A percentile compares a stretch with the other conserved stretches of the same genome.
Conservation (phyloP, 2,888 invertebrate species). For the Anthophora plumipes region DNA sequence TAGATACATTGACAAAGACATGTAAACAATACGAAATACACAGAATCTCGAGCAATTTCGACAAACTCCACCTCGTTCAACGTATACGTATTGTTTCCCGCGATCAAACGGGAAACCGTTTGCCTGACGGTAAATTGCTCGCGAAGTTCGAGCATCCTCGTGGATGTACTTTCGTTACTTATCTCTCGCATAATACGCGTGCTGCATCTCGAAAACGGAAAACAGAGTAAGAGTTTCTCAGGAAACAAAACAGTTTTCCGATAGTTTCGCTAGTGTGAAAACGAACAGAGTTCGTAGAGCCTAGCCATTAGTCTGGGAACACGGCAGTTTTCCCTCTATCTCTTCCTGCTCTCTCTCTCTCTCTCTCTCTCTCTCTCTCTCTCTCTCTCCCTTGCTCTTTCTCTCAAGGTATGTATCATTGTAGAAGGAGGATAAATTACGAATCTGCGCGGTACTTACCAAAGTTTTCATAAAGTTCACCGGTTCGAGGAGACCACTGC, state of each 20-base stretch:
- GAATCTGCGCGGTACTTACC: constrained; percentile 65
- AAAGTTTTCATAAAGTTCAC: constrained; percentile 71
- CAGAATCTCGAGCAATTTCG: too few species aligned
- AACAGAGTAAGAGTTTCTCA: constrained; percentile 49
- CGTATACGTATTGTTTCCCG: neutral
- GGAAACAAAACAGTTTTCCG: constrained; percentile 70
- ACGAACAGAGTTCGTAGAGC: constrained; percentile 56
- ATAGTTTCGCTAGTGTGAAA: constrained; percentile 66
- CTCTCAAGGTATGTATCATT: constrained; percentile 56
- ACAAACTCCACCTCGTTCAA: neutral
- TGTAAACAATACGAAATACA: too few species aligned
- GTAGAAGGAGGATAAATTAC: constrained; percentile 58
- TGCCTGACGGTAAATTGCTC: constrained; percentile 8
- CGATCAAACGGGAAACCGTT: constrained; percentile 10
- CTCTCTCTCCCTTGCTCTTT: neutral
- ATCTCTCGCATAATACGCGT: constrained; percentile 46
- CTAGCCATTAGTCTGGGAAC: constrained; percentile 53
- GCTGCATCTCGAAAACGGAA: constrained; percentile 50
- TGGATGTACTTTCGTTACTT: constrained; percentile 44
- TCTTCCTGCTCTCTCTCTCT: neutral
- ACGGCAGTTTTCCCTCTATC: neutral
- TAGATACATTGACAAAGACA: too few species aligned
- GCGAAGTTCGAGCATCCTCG: constrained; percentile 35
- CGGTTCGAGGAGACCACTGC: constrained; percentile 55
- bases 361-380: neutral